These are phyloP conservation scores for Oreamnos americanus DNA, from an alignment of 2,113 vertebrate species.

Conservation along the genomic window DNA sequence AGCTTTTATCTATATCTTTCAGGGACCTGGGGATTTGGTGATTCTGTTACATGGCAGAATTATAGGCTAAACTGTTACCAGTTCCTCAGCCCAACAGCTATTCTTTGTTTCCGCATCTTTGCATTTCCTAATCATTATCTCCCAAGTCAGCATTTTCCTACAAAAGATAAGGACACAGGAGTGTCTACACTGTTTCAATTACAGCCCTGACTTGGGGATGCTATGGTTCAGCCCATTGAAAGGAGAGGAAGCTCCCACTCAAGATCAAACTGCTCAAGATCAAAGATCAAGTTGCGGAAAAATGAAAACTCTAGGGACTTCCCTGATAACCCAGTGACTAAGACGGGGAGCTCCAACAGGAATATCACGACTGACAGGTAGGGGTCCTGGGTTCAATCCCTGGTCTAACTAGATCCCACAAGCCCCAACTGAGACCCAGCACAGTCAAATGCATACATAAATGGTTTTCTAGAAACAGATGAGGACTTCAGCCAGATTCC, in stretches of 20 bases:
- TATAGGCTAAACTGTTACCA: background rate
- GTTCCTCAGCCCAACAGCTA: background rate
- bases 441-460: background rate
- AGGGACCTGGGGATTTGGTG: background rate
- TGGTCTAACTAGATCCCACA: background rate
- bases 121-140: background rate
- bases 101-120: background rate
- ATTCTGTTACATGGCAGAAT: rapidly evolving
- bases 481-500: background rate
- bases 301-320: background rate
- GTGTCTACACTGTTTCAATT: background rate
- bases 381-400: background rate
- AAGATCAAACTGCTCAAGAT: background rate
- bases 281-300: background rate
- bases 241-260: background rate
- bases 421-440: background rate
- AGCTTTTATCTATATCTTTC: background rate
- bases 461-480: background rate
- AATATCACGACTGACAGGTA: background rate
- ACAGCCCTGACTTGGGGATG: background rate
- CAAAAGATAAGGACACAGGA: background rate
- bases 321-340: background rate
- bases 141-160: background rate
- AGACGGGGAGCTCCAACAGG: background rate
- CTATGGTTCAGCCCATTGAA: background rate